Evolutionary conservation across 2,888 invertebrate genomes (phyloP).

Genomic region (Drosophila rubida): DNA sequence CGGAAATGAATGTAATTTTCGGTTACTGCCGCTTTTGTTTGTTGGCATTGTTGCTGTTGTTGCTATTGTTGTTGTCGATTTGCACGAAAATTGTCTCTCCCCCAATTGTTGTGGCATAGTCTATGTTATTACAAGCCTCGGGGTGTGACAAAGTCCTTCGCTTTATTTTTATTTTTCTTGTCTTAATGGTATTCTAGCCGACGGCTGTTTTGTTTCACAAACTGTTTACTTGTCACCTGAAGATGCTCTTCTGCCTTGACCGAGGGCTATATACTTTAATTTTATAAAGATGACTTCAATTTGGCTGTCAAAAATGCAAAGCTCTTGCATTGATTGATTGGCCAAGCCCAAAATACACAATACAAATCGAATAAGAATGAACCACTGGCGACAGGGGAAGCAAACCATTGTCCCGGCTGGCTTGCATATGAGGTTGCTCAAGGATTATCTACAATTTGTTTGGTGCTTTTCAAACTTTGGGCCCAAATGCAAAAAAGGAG

Average conservation of each 20-base stretch:
- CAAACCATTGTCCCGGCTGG: constrained; percentile 20
- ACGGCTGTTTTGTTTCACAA: constrained; percentile 26
- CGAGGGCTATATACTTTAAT: constrained; percentile 25
- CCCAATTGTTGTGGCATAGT: constrained; percentile 56
- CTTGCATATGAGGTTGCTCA: background rate
- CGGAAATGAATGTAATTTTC: constrained; percentile 70
- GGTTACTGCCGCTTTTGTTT: constrained; percentile 4
- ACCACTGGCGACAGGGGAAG: constrained; percentile 28
- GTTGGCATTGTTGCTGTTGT: constrained; percentile 21
- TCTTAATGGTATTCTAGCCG: constrained; percentile 31
- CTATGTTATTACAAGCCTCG: constrained; percentile 46
- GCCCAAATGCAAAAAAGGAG: constrained; percentile 14
- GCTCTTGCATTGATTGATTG: constrained; percentile 65
- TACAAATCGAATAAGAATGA: constrained; percentile 36
- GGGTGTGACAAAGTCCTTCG: constrained; percentile 30
- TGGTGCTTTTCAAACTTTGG: constrained; percentile 8
- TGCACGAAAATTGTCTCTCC: constrained; percentile 31
- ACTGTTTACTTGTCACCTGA: constrained; percentile 26
- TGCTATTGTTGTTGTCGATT: constrained; percentile 24
- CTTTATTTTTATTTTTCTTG: constrained; percentile 24
- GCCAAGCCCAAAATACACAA: constrained; percentile 32
- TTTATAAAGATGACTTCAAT: constrained; percentile 35
- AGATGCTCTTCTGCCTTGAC: constrained; percentile 9
- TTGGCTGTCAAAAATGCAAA: constrained; percentile 35
- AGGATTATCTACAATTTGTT: constrained; percentile 43